Conservation (phyloP, 2,797 vertebrate genomes). For the Poecilia wingei region DNA sequence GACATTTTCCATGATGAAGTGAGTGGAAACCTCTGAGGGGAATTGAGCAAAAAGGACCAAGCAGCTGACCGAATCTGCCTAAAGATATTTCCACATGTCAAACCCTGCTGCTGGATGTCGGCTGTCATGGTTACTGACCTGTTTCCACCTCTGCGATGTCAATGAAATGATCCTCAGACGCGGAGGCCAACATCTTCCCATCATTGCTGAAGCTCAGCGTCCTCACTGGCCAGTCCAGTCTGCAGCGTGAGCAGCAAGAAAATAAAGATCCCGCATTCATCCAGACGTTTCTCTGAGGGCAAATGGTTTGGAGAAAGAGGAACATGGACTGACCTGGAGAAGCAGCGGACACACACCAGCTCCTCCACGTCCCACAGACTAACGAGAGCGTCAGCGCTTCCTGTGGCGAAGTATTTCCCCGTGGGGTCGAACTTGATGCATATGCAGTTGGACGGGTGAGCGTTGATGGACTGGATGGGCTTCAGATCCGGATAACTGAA, state of each 20-base stretch:
- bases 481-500: slow-evolving; percentile 96
- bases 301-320: not conserved
- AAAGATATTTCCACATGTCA: not conserved
- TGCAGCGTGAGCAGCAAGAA: slow-evolving; percentile 44
- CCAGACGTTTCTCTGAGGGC: not conserved
- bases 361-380: slow-evolving; percentile 98
- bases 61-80: not conserved
- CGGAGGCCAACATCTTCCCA: slow-evolving; percentile 96
- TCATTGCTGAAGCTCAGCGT: slow-evolving; percentile 97
- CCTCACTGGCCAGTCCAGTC: slow-evolving; percentile 96
- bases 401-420: slow-evolving; percentile 96
- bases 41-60: not conserved
- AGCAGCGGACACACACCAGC: slow-evolving; percentile 95
- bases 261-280: not conserved
- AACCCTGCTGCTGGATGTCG: not conserved
- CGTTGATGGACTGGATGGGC: slow-evolving; percentile 97
- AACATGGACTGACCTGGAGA: slow-evolving; percentile 86
- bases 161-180: slow-evolving; percentile 98
- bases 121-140: slow-evolving; percentile 75
- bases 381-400: slow-evolving; percentile 95
- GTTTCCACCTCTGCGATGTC: slow-evolving; percentile 98
- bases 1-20: not conserved
- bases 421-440: slow-evolving; percentile 98
- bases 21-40: not conserved
- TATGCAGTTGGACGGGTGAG: slow-evolving; percentile 98